Conservation (phyloP, 53 echinoderm and acorn worm genomes). For the Apostichopus leukothele region DNA sequence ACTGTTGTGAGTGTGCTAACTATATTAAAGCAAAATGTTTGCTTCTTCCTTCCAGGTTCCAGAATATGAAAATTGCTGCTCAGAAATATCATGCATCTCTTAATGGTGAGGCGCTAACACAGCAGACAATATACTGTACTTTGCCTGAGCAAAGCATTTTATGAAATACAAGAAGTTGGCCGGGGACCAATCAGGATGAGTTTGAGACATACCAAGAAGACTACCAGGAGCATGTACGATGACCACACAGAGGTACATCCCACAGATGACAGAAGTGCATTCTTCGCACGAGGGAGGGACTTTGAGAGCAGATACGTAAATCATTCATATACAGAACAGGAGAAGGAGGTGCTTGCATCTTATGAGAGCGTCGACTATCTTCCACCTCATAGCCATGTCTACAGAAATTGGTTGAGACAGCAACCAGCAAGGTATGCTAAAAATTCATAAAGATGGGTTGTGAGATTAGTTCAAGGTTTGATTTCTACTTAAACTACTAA, state of each 20-base stretch:
- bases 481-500: too few species aligned
- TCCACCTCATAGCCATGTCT: conserved; percentile 95
- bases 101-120: too few species aligned
- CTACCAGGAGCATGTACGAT: conserved; percentile 50
- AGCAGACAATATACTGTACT: too few species aligned
- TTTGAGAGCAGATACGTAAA: conserved; percentile 94
- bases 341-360: conserved; percentile 73
- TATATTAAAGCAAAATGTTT: too few species aligned
- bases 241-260: conserved; percentile 73
- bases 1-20: too few species aligned
- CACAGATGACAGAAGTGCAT: conserved; percentile 85
- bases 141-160: too few species aligned
- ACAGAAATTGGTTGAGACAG: conserved; percentile 92
- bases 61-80: too few species aligned
- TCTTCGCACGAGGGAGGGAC: conserved; percentile 96
- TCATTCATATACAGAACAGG: conserved; percentile 94
- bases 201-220: conserved; percentile 54
- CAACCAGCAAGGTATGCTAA: conserved; percentile 85
- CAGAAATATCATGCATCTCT: too few species aligned
- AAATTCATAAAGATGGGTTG: too few species aligned
- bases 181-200: conserved; percentile 7
- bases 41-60: too few species aligned
- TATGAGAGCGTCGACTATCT: conserved; percentile 97
- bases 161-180: too few species aligned
- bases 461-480: too few species aligned